A percentile compares a stretch with the other conserved stretches of the same genome.
Conservation (phyloP, 35 echinoderm and acorn worm genomes). For the Ptychodera flava region DNA sequence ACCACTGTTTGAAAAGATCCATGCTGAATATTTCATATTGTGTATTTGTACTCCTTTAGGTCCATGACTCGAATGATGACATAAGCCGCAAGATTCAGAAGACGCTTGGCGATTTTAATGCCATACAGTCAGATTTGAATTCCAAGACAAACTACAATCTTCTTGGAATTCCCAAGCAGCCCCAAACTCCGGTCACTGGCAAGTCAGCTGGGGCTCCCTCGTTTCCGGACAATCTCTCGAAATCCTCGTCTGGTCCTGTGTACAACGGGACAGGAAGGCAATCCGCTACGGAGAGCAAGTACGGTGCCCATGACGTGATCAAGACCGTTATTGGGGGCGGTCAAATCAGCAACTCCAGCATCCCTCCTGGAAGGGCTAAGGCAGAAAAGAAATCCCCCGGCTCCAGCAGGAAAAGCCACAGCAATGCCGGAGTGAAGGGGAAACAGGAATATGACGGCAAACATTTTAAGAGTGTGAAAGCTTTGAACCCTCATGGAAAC, state of each 20-base stretch:
- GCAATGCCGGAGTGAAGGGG: not conserved
- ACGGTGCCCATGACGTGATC: not conserved
- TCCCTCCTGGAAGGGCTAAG: not conserved
- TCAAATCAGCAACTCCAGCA: not conserved
- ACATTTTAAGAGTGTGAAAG: not conserved
- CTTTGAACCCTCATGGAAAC: not conserved
- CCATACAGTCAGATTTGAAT: not conserved
- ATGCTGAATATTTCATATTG: no score
- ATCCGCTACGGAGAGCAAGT: not conserved
- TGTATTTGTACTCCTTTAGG: no score
- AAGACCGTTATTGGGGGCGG: not conserved
- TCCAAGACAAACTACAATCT: not conserved
- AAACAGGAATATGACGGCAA: not conserved
- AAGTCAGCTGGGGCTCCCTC: not conserved
- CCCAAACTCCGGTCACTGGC: not conserved
- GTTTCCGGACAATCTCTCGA: not conserved
- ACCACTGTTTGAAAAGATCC: no score
- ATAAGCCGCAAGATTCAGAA: not conserved
- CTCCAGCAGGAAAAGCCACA: not conserved
- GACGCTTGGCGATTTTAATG: not conserved
- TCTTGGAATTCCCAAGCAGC: not conserved
- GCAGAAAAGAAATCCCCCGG: not conserved
- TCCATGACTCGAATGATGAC: no score
- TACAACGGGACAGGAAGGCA: not conserved
- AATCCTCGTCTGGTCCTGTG: not conserved